These are phyloP conservation scores for Neotoma lepida DNA, from an alignment of 2,113 vertebrate genomes.

Conservation along the genomic window DNA sequence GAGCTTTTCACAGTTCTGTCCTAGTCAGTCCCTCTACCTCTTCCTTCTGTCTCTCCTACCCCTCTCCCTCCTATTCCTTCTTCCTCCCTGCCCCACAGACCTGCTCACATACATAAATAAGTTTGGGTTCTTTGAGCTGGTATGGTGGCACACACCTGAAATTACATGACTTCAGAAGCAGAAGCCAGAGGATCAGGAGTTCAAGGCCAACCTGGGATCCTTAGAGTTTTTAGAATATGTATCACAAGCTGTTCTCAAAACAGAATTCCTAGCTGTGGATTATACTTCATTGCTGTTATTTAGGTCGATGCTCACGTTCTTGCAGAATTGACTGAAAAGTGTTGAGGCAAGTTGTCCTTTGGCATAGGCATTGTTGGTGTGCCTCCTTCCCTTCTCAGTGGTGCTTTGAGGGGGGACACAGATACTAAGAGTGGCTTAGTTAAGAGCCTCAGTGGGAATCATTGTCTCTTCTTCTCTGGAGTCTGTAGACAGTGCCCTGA, in stretches of 20 bases:
- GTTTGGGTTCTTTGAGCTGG: background rate
- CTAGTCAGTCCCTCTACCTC: background rate
- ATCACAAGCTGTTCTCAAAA: background rate
- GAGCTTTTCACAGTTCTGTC: background rate
- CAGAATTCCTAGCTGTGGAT: background rate
- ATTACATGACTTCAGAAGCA: background rate
- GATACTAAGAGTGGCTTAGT: background rate
- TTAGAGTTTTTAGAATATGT: background rate
- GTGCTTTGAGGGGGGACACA: background rate
- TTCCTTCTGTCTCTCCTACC: background rate
- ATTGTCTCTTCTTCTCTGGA: background rate
- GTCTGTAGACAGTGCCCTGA: background rate
- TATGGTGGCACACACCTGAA: background rate
- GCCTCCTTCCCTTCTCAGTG: background rate
- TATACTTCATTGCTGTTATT: background rate
- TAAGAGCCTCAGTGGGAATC: background rate
- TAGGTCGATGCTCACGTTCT: background rate
- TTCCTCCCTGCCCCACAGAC: background rate
- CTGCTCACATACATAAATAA: background rate
- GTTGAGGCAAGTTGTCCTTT: background rate
- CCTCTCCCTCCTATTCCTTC: background rate
- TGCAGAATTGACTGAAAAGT: background rate
- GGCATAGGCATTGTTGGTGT: background rate
- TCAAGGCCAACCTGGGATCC: background rate
- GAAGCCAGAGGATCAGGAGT: background rate